A percentile compares a stretch with the other conserved stretches of the same genome.
Conservation (phyloP, 1,140 invertebrate genomes). For the Penaeus chinensis region DNA sequence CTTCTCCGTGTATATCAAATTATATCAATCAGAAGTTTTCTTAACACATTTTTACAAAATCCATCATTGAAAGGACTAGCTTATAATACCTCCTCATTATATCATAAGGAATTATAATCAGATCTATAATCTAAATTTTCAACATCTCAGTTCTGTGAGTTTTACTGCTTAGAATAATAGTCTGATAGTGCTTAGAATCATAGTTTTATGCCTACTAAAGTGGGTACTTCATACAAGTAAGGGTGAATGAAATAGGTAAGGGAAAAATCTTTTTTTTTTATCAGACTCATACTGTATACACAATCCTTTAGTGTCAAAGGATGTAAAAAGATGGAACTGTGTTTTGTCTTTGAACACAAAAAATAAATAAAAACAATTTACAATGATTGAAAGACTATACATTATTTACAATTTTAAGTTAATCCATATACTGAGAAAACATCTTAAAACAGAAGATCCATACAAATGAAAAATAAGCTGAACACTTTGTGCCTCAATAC, state of each 20-base stretch:
- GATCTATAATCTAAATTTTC: too few species aligned
- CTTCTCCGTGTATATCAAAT: too few species aligned
- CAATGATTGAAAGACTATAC: constrained; percentile 20
- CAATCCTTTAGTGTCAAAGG: constrained; percentile 5
- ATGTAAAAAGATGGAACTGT: background rate
- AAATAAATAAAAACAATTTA: constrained; percentile 24
- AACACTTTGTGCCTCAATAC: constrained; percentile 16
- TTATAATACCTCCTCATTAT: too few species aligned
- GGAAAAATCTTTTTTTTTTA: background rate
- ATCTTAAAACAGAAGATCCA: background rate
- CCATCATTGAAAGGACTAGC: too few species aligned
- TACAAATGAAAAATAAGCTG: constrained; percentile 4
- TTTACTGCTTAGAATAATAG: too few species aligned
- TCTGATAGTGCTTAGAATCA: too few species aligned
- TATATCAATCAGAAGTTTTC: too few species aligned
- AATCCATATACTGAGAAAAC: constrained; percentile 12
- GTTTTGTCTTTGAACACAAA: constrained; percentile 2
- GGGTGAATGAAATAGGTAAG: background rate
- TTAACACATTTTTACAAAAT: too few species aligned
- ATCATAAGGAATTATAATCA: too few species aligned
- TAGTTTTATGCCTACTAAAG: too few species aligned
- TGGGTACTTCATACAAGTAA: too few species aligned
- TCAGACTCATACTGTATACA: background rate
- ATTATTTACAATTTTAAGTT: constrained; percentile 7
- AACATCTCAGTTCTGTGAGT: too few species aligned